Conservation (phyloP, 2,888 invertebrate genomes). For the Amiota mariae region DNA sequence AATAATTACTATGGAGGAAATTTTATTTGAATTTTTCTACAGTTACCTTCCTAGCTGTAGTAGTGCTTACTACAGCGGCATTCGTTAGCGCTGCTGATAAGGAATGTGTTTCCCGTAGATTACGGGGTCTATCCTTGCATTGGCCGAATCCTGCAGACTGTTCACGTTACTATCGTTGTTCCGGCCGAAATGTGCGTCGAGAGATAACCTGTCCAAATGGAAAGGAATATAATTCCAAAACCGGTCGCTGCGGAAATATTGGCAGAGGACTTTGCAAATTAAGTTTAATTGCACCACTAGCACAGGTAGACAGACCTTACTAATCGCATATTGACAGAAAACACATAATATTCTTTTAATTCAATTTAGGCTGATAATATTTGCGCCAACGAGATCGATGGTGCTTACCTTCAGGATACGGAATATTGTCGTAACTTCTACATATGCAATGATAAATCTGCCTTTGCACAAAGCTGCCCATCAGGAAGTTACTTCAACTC, state of each 20-base stretch:
- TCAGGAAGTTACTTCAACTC: constrained; percentile 56
- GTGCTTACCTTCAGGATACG: constrained; percentile 52
- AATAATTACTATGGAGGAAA: constrained; percentile 6
- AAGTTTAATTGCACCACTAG: constrained; percentile 51
- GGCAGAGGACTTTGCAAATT: constrained; percentile 57
- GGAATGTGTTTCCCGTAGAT: constrained; percentile 63
- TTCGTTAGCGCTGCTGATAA: constrained; percentile 59
- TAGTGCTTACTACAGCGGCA: constrained; percentile 55
- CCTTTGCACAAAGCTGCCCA: constrained; percentile 59
- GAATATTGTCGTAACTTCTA: constrained; percentile 56
- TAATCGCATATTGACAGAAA: background rate
- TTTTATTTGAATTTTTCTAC: background rate
- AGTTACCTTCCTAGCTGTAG: constrained; percentile 65
- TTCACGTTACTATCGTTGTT: constrained; percentile 63
- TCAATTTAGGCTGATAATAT: constrained; percentile 47
- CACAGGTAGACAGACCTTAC: constrained; percentile 39
- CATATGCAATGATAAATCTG: constrained; percentile 57
- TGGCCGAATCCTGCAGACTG: constrained; percentile 65
- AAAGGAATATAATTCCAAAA: constrained; percentile 59
- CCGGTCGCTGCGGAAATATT: constrained; percentile 56
- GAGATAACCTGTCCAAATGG: constrained; percentile 57
- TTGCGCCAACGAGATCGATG: constrained; percentile 52
- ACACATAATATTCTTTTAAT: background rate
- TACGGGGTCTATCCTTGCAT: constrained; percentile 54
- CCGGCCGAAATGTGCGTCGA: constrained; percentile 54